Evolutionary conservation across 2,888 invertebrate species (phyloP).

Genomic region (Heliconius aoede): DNA sequence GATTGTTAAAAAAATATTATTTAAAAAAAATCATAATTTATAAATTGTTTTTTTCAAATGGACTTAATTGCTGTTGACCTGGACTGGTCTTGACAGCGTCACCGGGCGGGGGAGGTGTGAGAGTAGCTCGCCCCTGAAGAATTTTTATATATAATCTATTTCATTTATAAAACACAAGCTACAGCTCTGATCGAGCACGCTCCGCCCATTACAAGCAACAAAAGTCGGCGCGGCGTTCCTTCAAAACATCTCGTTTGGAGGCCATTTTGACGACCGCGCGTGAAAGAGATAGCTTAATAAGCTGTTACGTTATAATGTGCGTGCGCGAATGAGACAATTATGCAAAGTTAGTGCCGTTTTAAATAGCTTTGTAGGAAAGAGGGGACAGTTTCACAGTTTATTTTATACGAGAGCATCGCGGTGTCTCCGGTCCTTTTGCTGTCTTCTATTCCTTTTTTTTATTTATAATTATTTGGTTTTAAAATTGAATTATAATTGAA

Average conservation of each 20-base stretch:
- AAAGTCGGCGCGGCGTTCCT: slow-evolving; percentile 82
- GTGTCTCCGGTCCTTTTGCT: slow-evolving; percentile 14
- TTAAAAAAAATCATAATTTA: neutral
- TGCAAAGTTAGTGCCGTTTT: slow-evolving; percentile 81
- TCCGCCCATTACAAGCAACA: slow-evolving; percentile 83
- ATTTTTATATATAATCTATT: slow-evolving; percentile 29
- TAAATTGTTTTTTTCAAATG: no score
- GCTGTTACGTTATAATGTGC: slow-evolving; percentile 61
- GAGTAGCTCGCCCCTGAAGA: no score
- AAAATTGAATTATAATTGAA: neutral
- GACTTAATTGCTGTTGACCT: no score
- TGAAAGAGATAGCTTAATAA: slow-evolving; percentile 68
- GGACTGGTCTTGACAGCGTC: no score
- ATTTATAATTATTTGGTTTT: slow-evolving; percentile 3
- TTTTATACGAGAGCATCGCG: slow-evolving; percentile 42
- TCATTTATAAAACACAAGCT: slow-evolving; percentile 52
- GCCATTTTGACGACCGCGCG: slow-evolving; percentile 82
- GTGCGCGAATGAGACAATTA: slow-evolving; percentile 82
- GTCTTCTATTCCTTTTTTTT: neutral
- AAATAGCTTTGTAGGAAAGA: slow-evolving; percentile 66
- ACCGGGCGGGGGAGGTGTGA: no score
- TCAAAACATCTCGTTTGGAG: slow-evolving; percentile 84
- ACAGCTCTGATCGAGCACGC: slow-evolving; percentile 75
- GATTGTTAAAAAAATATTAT: no score
- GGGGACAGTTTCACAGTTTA: slow-evolving; percentile 52